Evolutionary conservation across 1,140 invertebrate genomes (phyloP), one percentile per base, ranked within the genome.

Genomic region (Cyphomyrmex costatus): DNA sequence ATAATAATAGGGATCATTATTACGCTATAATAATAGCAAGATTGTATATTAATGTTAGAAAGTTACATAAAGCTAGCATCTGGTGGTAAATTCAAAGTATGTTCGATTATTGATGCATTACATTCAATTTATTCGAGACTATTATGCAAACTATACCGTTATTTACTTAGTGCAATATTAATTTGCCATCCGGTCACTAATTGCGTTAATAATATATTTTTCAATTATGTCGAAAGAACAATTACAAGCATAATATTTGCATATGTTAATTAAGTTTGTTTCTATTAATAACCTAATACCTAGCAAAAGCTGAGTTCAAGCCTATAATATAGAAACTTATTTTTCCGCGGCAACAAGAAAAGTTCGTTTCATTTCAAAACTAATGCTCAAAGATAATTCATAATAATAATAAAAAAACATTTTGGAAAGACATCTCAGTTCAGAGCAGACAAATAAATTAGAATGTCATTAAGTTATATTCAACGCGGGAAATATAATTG

Each of bases 51-150:
- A 68, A 79, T 14, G 14, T 68, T 42, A 70, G 56, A 8, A 24
- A 14, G 24, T 21, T 46, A 49, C 51, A 51, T n/a, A 12, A 5
- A 33, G 12, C 19, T 46, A n/a, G 12, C 56, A 60, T 58, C 14
- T 61, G 53, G 24, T 46, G 7, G 27, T 10, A 74, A 61, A 83
- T 83, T 83, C 53, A 74, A 83, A 68, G 68, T 36, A 60, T 21
- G 63, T 60, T 83, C 36, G 79, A 83, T 83, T 83, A 83, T 83
- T 74, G 79, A 83, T 74, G 66, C 14, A n/a, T 19, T 10, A 49
- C 68, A 83, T 83, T 83, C 68, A 83, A 83, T 83, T 83, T 83
- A 83, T 83, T 74, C 79, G 68, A 73, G 68, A 83, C 36, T 61
- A 83, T 83, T 83, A 74, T 24, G 68, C 68, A 49, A 83, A 30